Evolutionary conservation across 2,888 invertebrate genomes (phyloP), one percentile per base, ranked within the genome.

Genomic region (Ormyrus thymus): DNA sequence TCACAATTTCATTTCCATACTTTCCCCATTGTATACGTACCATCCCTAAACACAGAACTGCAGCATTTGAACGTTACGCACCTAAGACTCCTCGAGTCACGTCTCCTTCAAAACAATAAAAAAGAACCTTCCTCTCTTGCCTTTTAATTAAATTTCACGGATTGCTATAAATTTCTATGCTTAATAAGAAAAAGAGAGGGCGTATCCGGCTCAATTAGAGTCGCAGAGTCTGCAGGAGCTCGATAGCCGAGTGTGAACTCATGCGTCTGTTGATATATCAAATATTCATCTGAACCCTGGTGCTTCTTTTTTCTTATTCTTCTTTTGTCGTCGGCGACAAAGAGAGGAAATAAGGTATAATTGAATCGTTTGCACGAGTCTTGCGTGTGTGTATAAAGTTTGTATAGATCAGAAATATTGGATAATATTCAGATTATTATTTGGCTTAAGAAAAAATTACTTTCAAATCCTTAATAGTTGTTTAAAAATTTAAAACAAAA

Each of bases 61-160:
- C 43, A 29, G 10, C 61, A 9, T 61, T 43, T 1, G 43, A 11
- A 29, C 29, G 4, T 29, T 29, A 29, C 29, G 29, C 29, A 29
- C 29, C 29, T 29, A 29, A 29, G 29, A 29, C 29, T 29, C 29
- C 29, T 29, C 29, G 29, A 29, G 29, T 29, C 29, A 29, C 29
- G 29, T 29, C 29, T 29, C 29, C 29, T 4, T 29, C 29, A 29
- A 29, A 29, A 29, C 3, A 29, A 29, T 29, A 29, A 29, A 29
- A 29, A 29, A 29, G 4, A 29, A 29, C 29, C 29, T 13, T 45
- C 11, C 29, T 55, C 56, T 29, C 29, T 7, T 6, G 46, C n/a
- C 29, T 62, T 61, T 73, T 65, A 73, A 73, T 73, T 64, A 56
- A 29, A 73, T 73, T 73, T 73, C 64, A n/a, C 48, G 10, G 56